Conservation (phyloP, 1,140 invertebrate genomes). For the Sminthurides bifidus region DNA sequence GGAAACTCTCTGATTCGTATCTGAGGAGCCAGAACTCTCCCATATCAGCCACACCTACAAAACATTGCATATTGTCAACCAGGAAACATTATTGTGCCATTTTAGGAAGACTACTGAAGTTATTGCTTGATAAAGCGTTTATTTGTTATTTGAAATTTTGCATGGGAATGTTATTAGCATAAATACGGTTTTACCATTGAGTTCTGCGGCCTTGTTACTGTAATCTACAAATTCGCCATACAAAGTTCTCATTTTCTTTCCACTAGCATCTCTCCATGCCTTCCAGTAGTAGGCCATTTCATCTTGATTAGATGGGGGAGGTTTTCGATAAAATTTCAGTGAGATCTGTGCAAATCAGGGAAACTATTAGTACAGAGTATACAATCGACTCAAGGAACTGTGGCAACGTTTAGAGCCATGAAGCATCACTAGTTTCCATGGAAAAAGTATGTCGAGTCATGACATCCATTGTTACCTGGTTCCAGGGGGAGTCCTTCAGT, state of each 20-base stretch:
- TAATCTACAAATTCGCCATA: conserved; percentile 57
- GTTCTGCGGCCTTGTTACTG: conserved; percentile 48
- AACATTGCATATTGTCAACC: too few species aligned
- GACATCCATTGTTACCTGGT: conserved; percentile 29
- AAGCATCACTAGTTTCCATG: too few species aligned
- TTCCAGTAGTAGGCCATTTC: conserved; percentile 48
- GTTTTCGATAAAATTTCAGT: conserved; percentile 34
- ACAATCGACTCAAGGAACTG: too few species aligned
- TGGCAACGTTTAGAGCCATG: too few species aligned
- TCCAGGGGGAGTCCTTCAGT: conserved; percentile 33
- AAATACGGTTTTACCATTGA: conserved; percentile 42
- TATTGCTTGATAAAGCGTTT: too few species aligned
- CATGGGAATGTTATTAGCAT: neutral
- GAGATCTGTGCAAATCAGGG: too few species aligned
- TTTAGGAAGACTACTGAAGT: neutral
- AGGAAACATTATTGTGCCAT: neutral
- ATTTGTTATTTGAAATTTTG: neutral
- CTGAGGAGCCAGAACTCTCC: conserved; percentile 56
- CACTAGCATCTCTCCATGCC: conserved; percentile 45
- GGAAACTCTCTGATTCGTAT: conserved; percentile 46
- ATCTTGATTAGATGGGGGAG: too few species aligned
- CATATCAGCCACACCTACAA: conserved; percentile 10
- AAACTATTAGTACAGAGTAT: too few species aligned
- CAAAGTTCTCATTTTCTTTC: conserved; percentile 60
- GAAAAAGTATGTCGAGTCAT: too few species aligned